Evolutionary conservation across 1,140 invertebrate species (phyloP), one percentile per base, ranked within the genome.

Genomic region (Bactericera cockerelli): DNA sequence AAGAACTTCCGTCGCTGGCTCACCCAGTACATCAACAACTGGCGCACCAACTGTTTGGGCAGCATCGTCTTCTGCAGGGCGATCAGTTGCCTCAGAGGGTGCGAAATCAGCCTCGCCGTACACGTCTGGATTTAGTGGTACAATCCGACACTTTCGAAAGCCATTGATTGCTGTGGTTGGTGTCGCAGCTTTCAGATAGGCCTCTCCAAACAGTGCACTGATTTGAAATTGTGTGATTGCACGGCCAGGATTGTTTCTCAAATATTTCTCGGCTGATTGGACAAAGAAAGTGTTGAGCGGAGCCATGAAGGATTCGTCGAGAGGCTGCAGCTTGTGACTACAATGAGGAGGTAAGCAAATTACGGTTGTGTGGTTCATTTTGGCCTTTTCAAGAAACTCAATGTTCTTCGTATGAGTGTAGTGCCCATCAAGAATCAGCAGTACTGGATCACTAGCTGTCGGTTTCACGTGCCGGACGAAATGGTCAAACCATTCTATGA

Each of bases 81-180:
- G 74, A 66, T 74, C 75, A 22, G 67, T 70, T 0, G 68, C 68
- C 58, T 72, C 72, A 21, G 74, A 73, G 33, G 59, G 56, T 25
- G 53, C 21, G 73, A 73, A 60, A 71, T 62, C 63, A 49, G 62
- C 33, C 10, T 68, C 63, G 36, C 57, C 24, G 61, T 68, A 69
- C 11, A 69, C 62, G 42, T 70, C 26, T 24, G 57, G 36, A 60
- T 70, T 62, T 8, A 68, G 38, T 22, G 70, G 67, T 16, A 36
- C 61, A 26, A 71, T 67, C 13, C 65, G 69, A 61, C 63, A 57
- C n/a, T 56, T 59, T 59, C 62, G 58, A 62, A 70, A 69, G 13
- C 62, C 59, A 59, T 59, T 64, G 11, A 62, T 56, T n/a, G 59
- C 65, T 65, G 65, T 70, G 19, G 62, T 58, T 8, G 69, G 58